Evolutionary conservation across 1,140 invertebrate species (phyloP).

Genomic region (Bemisia tabaci): DNA sequence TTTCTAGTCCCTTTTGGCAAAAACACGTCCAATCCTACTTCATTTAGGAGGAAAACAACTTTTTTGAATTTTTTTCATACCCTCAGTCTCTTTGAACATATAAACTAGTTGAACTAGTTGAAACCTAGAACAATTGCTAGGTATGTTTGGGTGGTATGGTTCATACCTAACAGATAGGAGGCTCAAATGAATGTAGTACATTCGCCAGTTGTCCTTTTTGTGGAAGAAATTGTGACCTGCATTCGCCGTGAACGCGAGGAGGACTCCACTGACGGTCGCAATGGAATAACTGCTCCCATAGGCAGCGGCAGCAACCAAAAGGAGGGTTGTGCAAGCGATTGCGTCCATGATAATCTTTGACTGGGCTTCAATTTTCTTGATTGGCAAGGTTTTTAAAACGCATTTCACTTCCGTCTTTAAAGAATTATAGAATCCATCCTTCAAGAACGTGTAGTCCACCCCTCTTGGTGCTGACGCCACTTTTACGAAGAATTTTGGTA

Average conservation of each 20-base stretch:
- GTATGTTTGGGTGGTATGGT: no score
- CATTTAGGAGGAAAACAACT: no score
- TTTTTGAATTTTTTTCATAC: no score
- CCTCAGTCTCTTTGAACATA: no score
- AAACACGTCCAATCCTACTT: no score
- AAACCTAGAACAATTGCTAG: no score
- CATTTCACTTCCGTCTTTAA: slow-evolving; percentile 32
- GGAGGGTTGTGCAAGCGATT: slow-evolving; percentile 35
- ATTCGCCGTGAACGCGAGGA: slow-evolving; percentile 40
- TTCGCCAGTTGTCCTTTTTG: slow-evolving; percentile 60
- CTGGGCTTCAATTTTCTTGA: background rate
- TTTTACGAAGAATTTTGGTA: slow-evolving; percentile 45
- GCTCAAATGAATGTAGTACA: slow-evolving; percentile 64
- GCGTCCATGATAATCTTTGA: slow-evolving; percentile 28
- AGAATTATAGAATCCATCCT: slow-evolving; percentile 50
- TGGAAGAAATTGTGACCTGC: slow-evolving; percentile 72
- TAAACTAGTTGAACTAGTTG: no score
- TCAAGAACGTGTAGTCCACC: slow-evolving; percentile 48
- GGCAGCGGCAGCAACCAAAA: slow-evolving; percentile 37
- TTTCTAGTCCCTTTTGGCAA: no score
- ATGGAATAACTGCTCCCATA: slow-evolving; percentile 31
- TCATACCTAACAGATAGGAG: no score
- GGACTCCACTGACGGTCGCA: slow-evolving; percentile 36
- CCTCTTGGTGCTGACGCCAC: slow-evolving; percentile 39
- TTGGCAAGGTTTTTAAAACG: background rate